Conservation (phyloP, 2,797 vertebrate species). For the Sebastes dallii region DNA sequence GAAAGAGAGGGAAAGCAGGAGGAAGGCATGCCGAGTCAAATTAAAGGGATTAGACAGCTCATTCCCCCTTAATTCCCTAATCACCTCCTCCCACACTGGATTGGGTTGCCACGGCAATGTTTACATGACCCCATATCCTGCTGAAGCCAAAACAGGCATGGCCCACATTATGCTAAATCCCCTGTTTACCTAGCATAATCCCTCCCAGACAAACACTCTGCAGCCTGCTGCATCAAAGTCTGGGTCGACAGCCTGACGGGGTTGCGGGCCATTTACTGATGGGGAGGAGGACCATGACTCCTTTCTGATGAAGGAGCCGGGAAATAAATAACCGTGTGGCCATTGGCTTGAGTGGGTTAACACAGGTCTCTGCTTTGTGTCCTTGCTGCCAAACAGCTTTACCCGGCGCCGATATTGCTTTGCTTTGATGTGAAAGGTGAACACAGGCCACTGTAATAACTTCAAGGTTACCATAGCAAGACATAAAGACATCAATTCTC, state of each 20-base stretch:
- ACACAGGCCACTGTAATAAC: not conserved
- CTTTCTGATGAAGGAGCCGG: not conserved
- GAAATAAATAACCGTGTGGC: not conserved
- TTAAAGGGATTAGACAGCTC: slow-evolving; percentile 84
- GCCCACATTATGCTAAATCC: slow-evolving; percentile 79
- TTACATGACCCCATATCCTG: slow-evolving; percentile 76
- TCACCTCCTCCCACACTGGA: slow-evolving; percentile 81
- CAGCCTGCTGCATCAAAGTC: slow-evolving; percentile 38
- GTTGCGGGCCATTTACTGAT: not conserved
- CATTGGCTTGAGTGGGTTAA: not conserved
- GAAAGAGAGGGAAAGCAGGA: slow-evolving; percentile 44
- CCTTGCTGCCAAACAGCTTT: not conserved
- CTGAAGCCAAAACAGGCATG: slow-evolving; percentile 73
- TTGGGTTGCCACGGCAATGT: slow-evolving; percentile 75
- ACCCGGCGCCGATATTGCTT: not conserved
- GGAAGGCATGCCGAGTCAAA: slow-evolving; percentile 70
- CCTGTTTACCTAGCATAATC: slow-evolving; percentile 81
- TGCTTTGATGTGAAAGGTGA: not conserved
- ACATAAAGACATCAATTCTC: not conserved
- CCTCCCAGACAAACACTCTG: slow-evolving; percentile 53
- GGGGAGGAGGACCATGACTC: not conserved
- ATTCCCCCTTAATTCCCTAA: slow-evolving; percentile 82
- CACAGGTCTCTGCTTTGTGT: not conserved
- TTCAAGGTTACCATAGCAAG: not conserved
- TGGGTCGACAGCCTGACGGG: not conserved